Conservation (phyloP, 1,140 invertebrate species). For the Drosophila navojoa region DNA sequence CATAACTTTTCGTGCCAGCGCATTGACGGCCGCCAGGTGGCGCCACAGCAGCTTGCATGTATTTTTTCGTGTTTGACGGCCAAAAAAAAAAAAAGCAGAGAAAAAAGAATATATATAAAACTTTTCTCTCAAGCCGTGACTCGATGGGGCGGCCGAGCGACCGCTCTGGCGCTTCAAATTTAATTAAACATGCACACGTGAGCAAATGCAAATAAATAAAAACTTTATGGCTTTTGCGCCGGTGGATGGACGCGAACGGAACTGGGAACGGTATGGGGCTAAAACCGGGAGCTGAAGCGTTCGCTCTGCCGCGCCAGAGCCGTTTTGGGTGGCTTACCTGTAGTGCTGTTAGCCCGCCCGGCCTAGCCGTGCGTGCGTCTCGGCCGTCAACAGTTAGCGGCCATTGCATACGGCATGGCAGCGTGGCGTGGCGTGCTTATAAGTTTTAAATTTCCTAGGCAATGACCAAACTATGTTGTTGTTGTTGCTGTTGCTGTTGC, state of each 20-base stretch:
- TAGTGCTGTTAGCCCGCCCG: background rate
- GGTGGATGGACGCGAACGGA: slow-evolving; percentile 22
- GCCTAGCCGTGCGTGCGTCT: slow-evolving; percentile 64
- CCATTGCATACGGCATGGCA: slow-evolving; percentile 44
- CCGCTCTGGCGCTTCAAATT: slow-evolving; percentile 79
- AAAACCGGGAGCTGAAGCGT: background rate
- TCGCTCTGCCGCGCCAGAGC: too few species aligned
- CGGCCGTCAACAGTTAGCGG: slow-evolving; percentile 52
- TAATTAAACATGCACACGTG: slow-evolving; percentile 83
- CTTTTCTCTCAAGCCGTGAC: slow-evolving; percentile 58
- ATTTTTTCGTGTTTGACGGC: slow-evolving; percentile 52
- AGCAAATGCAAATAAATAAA: slow-evolving; percentile 83
- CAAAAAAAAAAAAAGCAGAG: slow-evolving; percentile 8
- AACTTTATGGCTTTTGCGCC: slow-evolving; percentile 76
- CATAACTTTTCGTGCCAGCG: slow-evolving; percentile 62
- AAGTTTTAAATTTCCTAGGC: slow-evolving; percentile 72
- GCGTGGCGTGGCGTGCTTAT: slow-evolving; percentile 66
- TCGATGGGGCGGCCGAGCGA: slow-evolving; percentile 56
- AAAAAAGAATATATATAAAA: background rate
- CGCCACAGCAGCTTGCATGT: slow-evolving; percentile 45
- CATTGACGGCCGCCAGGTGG: slow-evolving; percentile 18
- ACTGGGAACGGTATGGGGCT: background rate
- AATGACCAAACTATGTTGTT: slow-evolving; percentile 34
- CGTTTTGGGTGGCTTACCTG: background rate
- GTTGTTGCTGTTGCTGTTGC: slow-evolving; percentile 12